phyloP scores from a whole-genome alignment of 1,140 invertebrate genomes.

The Pristionchus pacificus region DNA sequence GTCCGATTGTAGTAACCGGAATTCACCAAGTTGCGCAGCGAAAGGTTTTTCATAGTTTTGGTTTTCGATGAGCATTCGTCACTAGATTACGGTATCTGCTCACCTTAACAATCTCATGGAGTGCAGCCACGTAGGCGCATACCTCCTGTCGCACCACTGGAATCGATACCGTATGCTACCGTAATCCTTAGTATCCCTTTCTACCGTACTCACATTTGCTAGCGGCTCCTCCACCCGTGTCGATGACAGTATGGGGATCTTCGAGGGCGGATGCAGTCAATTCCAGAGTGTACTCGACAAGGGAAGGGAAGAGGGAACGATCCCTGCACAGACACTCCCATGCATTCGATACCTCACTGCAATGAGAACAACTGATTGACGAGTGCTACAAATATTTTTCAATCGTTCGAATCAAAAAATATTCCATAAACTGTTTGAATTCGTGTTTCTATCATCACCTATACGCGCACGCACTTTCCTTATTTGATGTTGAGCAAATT shows the following conservation, averaged over 20 bases:
- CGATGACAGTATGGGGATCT: constrained; percentile 22
- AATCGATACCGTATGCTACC: not conserved
- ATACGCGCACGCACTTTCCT: too few relatives aligned
- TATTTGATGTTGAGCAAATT: not conserved
- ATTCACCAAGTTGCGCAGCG: constrained; percentile 5
- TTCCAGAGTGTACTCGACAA: constrained; percentile 52
- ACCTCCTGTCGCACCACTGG: constrained; percentile 36
- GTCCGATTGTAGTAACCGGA: constrained; percentile 7
- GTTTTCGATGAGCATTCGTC: too few relatives aligned
- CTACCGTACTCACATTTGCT: not conserved
- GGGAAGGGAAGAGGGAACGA: constrained; percentile 38
- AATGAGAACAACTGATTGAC: too few relatives aligned
- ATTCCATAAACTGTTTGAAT: not conserved
- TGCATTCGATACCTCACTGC: constrained; percentile 19
- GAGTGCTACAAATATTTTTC: too few relatives aligned
- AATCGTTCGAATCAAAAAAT: too few relatives aligned
- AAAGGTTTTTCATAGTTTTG: too few relatives aligned
- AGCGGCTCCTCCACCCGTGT: too few relatives aligned
- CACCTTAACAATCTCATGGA: constrained; percentile 49
- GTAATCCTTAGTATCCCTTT: not conserved
- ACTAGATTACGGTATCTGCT: too few relatives aligned
- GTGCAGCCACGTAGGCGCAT: constrained; percentile 46
- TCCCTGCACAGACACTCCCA: constrained; percentile 48
- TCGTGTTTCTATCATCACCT: not conserved
- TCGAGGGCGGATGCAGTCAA: constrained; percentile 32